These are phyloP conservation scores for Maniola hyperantus DNA, from an alignment of 2,888 invertebrate genomes.

Conservation along the genomic window DNA sequence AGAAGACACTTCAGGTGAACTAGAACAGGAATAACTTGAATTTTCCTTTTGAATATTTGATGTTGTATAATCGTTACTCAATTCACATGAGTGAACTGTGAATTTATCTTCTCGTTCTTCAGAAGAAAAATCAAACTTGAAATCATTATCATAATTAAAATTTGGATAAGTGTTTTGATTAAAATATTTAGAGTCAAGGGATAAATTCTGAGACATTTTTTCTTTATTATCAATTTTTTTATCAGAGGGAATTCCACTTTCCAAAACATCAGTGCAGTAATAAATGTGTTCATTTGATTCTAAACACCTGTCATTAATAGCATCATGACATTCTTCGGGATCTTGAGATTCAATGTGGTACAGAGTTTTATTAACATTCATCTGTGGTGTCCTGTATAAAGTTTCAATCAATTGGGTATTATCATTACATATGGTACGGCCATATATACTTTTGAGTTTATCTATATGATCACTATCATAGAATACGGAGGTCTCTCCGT, in stretches of 20 bases:
- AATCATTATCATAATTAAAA: constrained; percentile 42
- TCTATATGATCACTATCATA: constrained; percentile 50
- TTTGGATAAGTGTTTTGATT: constrained; percentile 36
- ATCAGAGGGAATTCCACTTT: constrained; percentile 40
- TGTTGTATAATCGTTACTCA: constrained; percentile 56
- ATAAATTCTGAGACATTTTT: constrained; percentile 43
- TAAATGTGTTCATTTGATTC: constrained; percentile 1
- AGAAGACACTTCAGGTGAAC: constrained; percentile 76
- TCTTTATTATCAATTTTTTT: constrained; percentile 50
- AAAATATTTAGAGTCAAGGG: constrained; percentile 30
- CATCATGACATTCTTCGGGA: constrained; percentile 29
- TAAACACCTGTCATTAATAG: constrained; percentile 12
- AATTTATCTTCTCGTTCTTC: constrained; percentile 44
- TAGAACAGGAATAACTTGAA: constrained; percentile 45
- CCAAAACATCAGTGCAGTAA: constrained; percentile 36
- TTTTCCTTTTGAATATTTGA: constrained; percentile 49
- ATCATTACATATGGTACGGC: constrained; percentile 59
- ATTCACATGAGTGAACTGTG: constrained; percentile 55
- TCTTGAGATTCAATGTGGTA: constrained; percentile 47
- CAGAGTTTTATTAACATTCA: constrained; percentile 66
- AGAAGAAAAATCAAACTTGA: constrained; percentile 26
- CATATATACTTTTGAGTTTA: constrained; percentile 61
- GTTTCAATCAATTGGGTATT: constrained; percentile 64
- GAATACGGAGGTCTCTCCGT: constrained; percentile 43
- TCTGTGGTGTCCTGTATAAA: constrained; percentile 67